Percentiles rank a stretch among this genome's conserved stretches.
Evolutionary conservation across 2,113 vertebrate genomes (phyloP).

Genomic region (Tricholaema leucomelas): DNA sequence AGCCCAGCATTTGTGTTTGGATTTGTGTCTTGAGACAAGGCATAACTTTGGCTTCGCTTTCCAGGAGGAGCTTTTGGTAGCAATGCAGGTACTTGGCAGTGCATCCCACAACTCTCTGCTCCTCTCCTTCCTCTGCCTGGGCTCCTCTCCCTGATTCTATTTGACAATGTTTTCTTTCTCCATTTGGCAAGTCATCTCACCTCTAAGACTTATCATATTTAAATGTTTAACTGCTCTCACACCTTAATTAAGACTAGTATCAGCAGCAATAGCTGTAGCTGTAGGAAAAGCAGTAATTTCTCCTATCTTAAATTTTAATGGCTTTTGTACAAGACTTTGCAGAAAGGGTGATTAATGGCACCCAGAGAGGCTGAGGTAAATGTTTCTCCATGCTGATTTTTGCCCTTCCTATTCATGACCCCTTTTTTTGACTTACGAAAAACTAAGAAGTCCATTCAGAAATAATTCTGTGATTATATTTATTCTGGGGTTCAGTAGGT

Average conservation of each 20-base stretch:
- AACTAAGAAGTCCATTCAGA: constrained; percentile 49
- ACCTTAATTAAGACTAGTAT: constrained; percentile 62
- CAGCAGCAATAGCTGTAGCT: constrained; percentile 15
- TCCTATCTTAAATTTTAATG: constrained; percentile 59
- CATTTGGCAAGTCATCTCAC: constrained; percentile 22
- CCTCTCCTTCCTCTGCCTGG: neutral
- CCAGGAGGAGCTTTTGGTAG: neutral
- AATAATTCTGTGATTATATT: constrained; percentile 46
- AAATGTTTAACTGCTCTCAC: constrained; percentile 48
- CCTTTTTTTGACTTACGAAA: constrained; percentile 7
- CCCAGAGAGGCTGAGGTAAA: constrained; percentile 42
- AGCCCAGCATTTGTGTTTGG: neutral
- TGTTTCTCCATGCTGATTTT: constrained; percentile 38
- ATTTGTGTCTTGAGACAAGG: neutral
- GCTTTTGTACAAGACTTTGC: constrained; percentile 39
- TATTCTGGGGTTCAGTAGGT: constrained; percentile 38
- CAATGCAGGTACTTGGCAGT: fast-evolving
- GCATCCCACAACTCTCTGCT: fast-evolving
- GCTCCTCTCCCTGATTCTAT: neutral
- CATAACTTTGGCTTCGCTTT: neutral
- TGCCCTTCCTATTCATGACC: constrained; percentile 35
- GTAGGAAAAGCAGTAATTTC: constrained; percentile 30
- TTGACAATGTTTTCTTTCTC: constrained; percentile 16
- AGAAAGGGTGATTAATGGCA: constrained; percentile 58
- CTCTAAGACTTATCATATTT: constrained; percentile 34